Conservation (phyloP, 2,888 invertebrate genomes). For the Lithophane ornitopus region DNA sequence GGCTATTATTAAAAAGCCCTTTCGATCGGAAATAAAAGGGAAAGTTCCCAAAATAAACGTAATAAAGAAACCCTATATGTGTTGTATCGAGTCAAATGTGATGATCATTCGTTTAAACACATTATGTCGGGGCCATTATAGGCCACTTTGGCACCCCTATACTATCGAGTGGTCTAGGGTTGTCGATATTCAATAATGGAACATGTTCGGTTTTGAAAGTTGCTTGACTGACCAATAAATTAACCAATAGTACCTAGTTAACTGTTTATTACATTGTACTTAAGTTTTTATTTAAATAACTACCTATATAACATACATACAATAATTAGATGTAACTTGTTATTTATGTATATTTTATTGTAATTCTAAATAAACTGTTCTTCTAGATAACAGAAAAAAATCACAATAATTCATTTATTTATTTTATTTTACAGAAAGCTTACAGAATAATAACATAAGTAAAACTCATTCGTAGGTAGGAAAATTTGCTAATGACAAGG, state of each 20-base stretch:
- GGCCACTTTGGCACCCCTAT: conserved; percentile 73
- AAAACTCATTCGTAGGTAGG: too few relatives aligned
- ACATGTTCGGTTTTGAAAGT: background rate
- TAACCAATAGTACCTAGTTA: background rate
- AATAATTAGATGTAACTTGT: too few relatives aligned
- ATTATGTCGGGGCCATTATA: conserved; percentile 69
- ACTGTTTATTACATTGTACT: too few relatives aligned
- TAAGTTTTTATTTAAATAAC: too few relatives aligned
- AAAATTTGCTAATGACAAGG: too few relatives aligned
- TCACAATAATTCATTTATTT: background rate
- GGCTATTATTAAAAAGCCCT: conserved; percentile 60
- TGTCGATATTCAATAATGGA: conserved; percentile 34
- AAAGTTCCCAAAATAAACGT: conserved; percentile 60
- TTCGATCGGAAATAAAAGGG: conserved; percentile 60
- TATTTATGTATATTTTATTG: background rate
- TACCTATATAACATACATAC: too few relatives aligned
- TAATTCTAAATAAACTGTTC: background rate
- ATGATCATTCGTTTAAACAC: conserved; percentile 71
- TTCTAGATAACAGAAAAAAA: background rate
- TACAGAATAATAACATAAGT: too few relatives aligned
- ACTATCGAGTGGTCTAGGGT: conserved; percentile 58
- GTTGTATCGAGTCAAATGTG: conserved; percentile 63
- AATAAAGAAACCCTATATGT: conserved; percentile 59
- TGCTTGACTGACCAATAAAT: background rate
- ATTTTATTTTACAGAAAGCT: too few relatives aligned